A percentile compares a stretch with the other conserved stretches of the same genome.
These are phyloP conservation scores for Puma concolor DNA, from an alignment of 2,113 vertebrate genomes.

Conservation along the genomic window DNA sequence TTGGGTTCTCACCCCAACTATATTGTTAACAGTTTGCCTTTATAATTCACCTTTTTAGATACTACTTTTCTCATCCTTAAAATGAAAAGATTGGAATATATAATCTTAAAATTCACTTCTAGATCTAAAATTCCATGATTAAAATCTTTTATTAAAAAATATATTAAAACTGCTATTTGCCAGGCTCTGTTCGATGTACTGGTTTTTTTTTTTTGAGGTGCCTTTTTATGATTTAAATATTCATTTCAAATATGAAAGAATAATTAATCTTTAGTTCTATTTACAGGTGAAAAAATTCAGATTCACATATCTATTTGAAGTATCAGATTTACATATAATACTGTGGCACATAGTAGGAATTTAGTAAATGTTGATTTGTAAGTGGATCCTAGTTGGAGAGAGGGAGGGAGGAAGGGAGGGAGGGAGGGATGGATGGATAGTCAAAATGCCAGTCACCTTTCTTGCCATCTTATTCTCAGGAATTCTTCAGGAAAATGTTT, in stretches of 20 bases:
- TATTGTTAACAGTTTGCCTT: background rate
- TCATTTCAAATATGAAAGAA: background rate
- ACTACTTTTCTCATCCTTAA: slow-evolving; percentile 1
- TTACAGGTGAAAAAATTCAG: background rate
- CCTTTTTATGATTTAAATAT: background rate
- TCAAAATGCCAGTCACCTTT: background rate
- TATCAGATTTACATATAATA: background rate
- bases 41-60: background rate
- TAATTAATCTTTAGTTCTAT: background rate
- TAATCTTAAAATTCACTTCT: background rate
- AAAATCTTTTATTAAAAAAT: slow-evolving; percentile 13
- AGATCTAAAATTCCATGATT: background rate
- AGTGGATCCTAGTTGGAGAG: background rate
- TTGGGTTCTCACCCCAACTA: background rate
- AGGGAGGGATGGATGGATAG: background rate
- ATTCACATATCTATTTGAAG: background rate
- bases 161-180: background rate
- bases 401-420: background rate
- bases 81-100: background rate
- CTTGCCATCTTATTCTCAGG: background rate
- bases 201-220: background rate
- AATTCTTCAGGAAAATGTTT: background rate
- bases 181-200: background rate
- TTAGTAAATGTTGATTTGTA: background rate
- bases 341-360: background rate